These are phyloP conservation scores for Anthonomus grandis DNA, from an alignment of 1,140 invertebrate species.

Conservation along the genomic window DNA sequence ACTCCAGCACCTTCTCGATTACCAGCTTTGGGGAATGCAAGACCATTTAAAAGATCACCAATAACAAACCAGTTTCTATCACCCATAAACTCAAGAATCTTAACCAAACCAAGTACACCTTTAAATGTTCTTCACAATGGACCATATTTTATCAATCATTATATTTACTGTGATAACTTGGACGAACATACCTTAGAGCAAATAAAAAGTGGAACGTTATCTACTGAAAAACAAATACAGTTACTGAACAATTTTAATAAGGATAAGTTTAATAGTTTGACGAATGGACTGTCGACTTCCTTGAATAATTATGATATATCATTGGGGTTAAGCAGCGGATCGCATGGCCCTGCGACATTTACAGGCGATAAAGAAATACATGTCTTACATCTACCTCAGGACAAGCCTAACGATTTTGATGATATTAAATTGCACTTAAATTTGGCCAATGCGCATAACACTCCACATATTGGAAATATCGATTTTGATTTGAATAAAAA, in stretches of 20 bases:
- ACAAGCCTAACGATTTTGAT: slow-evolving; percentile 9
- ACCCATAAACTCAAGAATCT: not conserved
- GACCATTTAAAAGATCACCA: slow-evolving; percentile 6
- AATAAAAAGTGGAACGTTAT: slow-evolving; percentile 7
- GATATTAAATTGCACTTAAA: slow-evolving; percentile 14
- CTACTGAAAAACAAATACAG: slow-evolving; percentile 1
- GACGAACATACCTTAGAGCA: slow-evolving; percentile 3
- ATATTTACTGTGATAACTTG: slow-evolving; percentile 20
- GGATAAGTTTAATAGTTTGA: not conserved
- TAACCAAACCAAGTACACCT: slow-evolving; percentile 4
- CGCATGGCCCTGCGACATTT: too few species aligned
- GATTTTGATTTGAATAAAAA: slow-evolving; percentile 22
- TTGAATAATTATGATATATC: not conserved
- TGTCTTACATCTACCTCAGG: slow-evolving; percentile 18
- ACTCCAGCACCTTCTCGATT: too few species aligned
- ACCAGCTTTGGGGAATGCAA: too few species aligned
- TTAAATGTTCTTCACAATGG: slow-evolving; percentile 9
- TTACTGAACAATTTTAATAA: not conserved
- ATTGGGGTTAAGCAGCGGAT: too few species aligned
- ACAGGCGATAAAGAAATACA: slow-evolving; percentile 20
- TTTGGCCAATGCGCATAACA: slow-evolving; percentile 7
- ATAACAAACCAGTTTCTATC: not conserved
- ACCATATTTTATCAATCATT: slow-evolving; percentile 19
- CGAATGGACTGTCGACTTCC: not conserved
- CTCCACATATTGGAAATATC: not conserved